Evolutionary conservation across 2,797 vertebrate genomes (phyloP).

Genomic region (Enteromius mattozi): DNA sequence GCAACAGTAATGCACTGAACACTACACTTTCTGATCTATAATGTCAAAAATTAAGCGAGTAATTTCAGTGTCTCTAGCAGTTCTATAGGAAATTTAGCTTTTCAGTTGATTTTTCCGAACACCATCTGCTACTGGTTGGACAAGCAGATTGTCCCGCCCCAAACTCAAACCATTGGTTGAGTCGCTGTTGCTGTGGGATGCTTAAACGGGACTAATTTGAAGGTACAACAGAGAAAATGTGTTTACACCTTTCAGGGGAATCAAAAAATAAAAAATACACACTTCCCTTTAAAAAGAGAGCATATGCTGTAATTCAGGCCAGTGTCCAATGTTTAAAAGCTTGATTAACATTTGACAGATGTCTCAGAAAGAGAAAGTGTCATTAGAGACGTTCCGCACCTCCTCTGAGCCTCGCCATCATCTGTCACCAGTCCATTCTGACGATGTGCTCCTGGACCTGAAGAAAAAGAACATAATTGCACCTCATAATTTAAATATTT

Average conservation of each 20-base stretch:
- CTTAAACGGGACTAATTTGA: constrained; percentile 1
- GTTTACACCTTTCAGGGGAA: neutral
- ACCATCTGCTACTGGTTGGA: neutral
- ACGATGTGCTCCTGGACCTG: constrained; percentile 92
- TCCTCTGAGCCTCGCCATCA: constrained; percentile 93
- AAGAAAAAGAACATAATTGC: constrained; percentile 46
- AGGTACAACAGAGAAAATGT: neutral
- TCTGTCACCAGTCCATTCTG: constrained; percentile 97
- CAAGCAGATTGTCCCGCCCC: neutral
- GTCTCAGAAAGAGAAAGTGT: neutral
- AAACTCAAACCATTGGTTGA: constrained; percentile 9
- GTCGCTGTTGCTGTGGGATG: neutral
- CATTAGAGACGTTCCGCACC: constrained; percentile 73
- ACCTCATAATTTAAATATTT: constrained; percentile 2
- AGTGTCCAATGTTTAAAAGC: neutral
- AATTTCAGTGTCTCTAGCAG: neutral
- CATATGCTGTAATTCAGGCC: constrained; percentile 3
- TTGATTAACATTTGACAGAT: neutral
- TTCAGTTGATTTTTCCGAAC: neutral
- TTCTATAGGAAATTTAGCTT: no score
- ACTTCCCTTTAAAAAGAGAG: neutral
- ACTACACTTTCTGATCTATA: neutral
- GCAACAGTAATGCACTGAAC: neutral
- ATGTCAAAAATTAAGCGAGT: neutral
- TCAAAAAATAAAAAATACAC: neutral